phyloP scores from a whole-genome alignment of 2,113 vertebrate species.

The Poeciliopsis prolifica region DNA sequence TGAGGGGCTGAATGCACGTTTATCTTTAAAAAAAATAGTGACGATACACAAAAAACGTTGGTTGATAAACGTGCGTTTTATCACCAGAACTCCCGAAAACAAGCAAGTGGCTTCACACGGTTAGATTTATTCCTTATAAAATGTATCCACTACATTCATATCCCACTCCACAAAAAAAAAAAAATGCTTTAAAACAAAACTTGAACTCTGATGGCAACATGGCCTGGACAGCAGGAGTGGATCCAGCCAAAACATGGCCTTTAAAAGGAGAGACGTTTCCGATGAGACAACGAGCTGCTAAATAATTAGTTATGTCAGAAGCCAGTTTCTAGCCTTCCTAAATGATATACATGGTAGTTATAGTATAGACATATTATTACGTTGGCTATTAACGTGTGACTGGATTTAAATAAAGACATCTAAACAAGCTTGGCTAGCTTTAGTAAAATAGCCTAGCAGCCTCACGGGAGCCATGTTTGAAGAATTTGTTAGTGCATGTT shows the following conservation, averaged over 20 bases:
- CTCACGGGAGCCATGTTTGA: constrained; percentile 42
- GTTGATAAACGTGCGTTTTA: too few species aligned
- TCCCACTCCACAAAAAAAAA: not conserved
- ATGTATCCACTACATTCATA: not conserved
- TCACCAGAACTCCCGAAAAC: too few species aligned
- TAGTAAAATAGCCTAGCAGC: constrained; percentile 39
- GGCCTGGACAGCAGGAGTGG: constrained; percentile 45
- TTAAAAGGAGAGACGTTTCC: constrained; percentile 51
- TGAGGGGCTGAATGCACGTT: too few species aligned
- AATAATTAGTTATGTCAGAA: not conserved
- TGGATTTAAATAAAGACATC: constrained; percentile 14
- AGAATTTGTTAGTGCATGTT: constrained; percentile 20
- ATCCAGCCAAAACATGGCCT: constrained; percentile 71
- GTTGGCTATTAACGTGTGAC: not conserved
- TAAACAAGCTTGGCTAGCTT: constrained; percentile 45
- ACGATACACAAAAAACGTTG: too few species aligned
- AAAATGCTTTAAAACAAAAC: not conserved
- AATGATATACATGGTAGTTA: too few species aligned
- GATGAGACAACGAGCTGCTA: constrained; percentile 20
- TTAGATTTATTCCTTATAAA: not conserved
- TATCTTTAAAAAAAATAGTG: too few species aligned
- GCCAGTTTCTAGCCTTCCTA: not conserved
- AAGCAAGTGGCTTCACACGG: too few species aligned
- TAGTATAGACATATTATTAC: not conserved
- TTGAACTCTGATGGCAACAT: constrained; percentile 28